These are phyloP conservation scores for Holocentrus rufus DNA, from an alignment of 2,797 vertebrate genomes.

Conservation along the genomic window DNA sequence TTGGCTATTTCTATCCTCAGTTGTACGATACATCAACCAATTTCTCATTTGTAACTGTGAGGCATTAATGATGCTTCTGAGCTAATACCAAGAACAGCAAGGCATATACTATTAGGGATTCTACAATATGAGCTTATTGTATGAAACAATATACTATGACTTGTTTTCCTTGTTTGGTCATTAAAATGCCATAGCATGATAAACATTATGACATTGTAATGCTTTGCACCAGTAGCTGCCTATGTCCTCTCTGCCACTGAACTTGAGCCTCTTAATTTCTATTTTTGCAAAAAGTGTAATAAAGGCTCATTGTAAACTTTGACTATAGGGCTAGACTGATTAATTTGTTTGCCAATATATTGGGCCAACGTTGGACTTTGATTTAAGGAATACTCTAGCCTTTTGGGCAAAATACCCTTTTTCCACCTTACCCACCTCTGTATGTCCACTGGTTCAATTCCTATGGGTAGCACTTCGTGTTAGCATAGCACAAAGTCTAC, in stretches of 20 bases:
- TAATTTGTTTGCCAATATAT: too few species aligned
- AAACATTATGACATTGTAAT: neutral
- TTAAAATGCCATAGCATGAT: neutral
- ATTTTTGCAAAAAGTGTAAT: neutral
- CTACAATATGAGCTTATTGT: neutral
- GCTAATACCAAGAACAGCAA: slow-evolving; percentile 29
- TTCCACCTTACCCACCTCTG: too few species aligned
- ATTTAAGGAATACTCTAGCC: too few species aligned
- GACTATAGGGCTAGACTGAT: neutral
- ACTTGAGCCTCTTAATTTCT: too few species aligned
- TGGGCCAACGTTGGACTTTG: neutral
- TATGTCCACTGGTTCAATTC: too few species aligned
- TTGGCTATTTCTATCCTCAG: slow-evolving; percentile 67
- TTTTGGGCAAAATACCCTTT: too few species aligned
- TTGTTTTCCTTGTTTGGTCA: neutral
- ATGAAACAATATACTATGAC: neutral
- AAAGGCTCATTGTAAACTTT: slow-evolving; percentile 8
- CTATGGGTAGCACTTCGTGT: too few species aligned
- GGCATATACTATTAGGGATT: neutral
- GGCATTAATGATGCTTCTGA: slow-evolving; percentile 23
- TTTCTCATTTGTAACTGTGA: slow-evolving; percentile 50
- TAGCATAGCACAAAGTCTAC: too few species aligned
- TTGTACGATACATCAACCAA: slow-evolving; percentile 12
- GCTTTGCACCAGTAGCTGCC: neutral
- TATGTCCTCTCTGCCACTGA: too few species aligned